phyloP scores from a whole-genome alignment of 2,888 invertebrate genomes.

The Endotricha flammealis region DNA sequence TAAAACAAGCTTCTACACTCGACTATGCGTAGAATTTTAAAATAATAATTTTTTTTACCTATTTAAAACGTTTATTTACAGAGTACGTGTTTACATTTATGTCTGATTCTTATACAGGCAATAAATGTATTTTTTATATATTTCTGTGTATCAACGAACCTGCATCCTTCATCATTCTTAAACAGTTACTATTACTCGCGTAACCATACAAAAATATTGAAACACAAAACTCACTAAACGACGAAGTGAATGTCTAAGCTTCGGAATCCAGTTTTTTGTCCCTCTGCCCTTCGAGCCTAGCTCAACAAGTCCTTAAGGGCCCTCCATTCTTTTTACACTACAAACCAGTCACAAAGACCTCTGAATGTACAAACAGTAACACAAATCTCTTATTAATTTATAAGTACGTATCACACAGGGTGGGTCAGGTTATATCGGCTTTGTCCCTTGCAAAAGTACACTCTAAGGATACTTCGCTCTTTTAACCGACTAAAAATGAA shows the following conservation, averaged over 20 bases:
- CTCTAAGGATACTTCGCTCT: slow-evolving; percentile 30
- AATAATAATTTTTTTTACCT: too few species aligned
- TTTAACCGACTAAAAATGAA: slow-evolving; percentile 30
- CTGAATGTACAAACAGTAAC: slow-evolving; percentile 14
- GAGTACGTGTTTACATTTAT: too few species aligned
- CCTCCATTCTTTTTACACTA: slow-evolving; percentile 58
- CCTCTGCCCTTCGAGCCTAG: slow-evolving; percentile 67
- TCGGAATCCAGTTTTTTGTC: slow-evolving; percentile 59
- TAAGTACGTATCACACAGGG: slow-evolving; percentile 8
- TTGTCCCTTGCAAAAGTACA: slow-evolving; percentile 28
- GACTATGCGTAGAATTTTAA: too few species aligned
- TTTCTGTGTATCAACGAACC: too few species aligned
- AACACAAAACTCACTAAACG: too few species aligned
- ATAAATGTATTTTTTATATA: too few species aligned
- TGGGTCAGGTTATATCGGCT: slow-evolving; percentile 17
- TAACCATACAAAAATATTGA: too few species aligned
- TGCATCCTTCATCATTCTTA: too few species aligned
- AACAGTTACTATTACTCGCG: too few species aligned
- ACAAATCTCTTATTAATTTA: neutral
- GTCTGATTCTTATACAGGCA: too few species aligned
- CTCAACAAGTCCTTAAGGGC: slow-evolving; percentile 57
- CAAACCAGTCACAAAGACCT: slow-evolving; percentile 38
- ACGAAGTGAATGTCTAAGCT: slow-evolving; percentile 20
- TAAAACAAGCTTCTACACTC: too few species aligned
- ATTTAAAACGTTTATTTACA: too few species aligned